phyloP scores from a whole-genome alignment of 2,797 vertebrate genomes.

The Diplodus puntazzo region DNA sequence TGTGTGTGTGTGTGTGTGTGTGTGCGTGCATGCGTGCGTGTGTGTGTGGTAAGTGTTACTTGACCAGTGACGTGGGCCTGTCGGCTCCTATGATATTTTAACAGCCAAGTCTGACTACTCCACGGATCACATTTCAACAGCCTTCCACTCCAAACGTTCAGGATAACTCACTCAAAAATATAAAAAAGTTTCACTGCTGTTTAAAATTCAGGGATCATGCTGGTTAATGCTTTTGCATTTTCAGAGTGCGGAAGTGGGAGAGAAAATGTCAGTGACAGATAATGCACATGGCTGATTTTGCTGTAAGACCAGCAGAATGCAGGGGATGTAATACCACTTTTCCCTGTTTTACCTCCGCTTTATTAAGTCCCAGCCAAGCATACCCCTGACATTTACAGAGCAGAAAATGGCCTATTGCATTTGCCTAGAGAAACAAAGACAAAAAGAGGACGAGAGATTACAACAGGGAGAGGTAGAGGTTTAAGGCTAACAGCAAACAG shows the following conservation, averaged over 20 bases:
- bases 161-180: conserved; percentile 28
- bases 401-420: conserved; percentile 54
- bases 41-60: conserved; percentile 38
- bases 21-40: background rate
- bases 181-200: conserved; percentile 29
- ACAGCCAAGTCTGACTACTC: conserved; percentile 34
- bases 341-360: conserved; percentile 68
- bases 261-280: conserved; percentile 61
- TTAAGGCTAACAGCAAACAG: conserved; percentile 40
- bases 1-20: conserved; percentile 9
- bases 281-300: conserved; percentile 62
- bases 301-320: conserved; percentile 57
- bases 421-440: conserved; percentile 55
- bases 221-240: conserved; percentile 43
- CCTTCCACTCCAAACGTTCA: conserved; percentile 29
- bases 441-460: conserved; percentile 37
- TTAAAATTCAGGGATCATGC: conserved; percentile 23
- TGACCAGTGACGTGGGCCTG: conserved; percentile 50
- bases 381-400: conserved; percentile 82
- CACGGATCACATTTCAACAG: conserved; percentile 61
- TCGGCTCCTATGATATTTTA: conserved; percentile 57
- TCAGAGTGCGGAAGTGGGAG: conserved; percentile 22
- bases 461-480: conserved; percentile 21
- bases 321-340: conserved; percentile 56
- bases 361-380: conserved; percentile 81